These are phyloP conservation scores for Drosophila ironensis DNA, from an alignment of 1,140 invertebrate species.

Conservation along the genomic window DNA sequence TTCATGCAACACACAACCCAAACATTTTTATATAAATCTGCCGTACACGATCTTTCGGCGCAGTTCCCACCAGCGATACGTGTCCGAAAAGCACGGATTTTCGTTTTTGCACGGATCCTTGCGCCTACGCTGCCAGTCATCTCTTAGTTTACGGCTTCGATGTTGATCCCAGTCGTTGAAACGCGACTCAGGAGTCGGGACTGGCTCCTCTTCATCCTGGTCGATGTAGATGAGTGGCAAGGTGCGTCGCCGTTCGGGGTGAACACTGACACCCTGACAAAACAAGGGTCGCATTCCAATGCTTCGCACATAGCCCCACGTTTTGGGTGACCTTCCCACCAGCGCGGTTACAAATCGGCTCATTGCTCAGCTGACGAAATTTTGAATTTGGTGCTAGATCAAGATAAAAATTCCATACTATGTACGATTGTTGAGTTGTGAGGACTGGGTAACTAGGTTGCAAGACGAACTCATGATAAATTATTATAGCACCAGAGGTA, in stretches of 20 bases:
- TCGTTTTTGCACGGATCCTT: neutral
- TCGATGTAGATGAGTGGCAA: slow-evolving; percentile 6
- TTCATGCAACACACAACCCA: neutral
- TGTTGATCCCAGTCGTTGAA: neutral
- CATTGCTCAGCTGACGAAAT: neutral
- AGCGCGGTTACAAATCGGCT: neutral
- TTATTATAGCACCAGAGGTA: no score
- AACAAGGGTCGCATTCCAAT: neutral
- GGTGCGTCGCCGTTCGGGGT: slow-evolving; percentile 32
- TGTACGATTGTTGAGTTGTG: no score
- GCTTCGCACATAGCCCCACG: neutral
- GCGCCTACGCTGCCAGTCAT: neutral
- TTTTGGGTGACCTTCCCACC: no score
- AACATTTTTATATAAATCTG: neutral
- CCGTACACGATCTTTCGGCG: slow-evolving; percentile 29
- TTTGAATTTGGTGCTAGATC: neutral
- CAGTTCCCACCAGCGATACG: slow-evolving; percentile 27
- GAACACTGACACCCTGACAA: neutral
- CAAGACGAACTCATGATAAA: no score
- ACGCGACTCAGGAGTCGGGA: no score
- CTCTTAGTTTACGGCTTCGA: neutral
- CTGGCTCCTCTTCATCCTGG: neutral
- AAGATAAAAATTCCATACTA: no score
- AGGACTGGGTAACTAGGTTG: no score
- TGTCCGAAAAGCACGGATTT: neutral